Base-by-base conservation (phyloP, 2,888 invertebrate species). In the Isoperla grammatica region DNA sequence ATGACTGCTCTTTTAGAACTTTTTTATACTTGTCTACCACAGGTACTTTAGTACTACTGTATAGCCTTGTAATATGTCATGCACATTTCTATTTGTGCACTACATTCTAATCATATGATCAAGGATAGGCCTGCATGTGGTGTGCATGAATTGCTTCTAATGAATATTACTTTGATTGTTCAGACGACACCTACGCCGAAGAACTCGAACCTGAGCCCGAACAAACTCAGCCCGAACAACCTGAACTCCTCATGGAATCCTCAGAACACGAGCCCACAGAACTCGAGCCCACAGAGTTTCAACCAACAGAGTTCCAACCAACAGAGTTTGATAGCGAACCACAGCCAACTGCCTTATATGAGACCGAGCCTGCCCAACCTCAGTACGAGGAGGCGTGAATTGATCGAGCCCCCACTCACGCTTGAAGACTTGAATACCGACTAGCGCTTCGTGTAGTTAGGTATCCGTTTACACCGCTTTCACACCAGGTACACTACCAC, bases 361-460 rank as follows among this genome's bases (percentile, higher is more conserved):
- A 58, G 35, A 23, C 55, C 20, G 48, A 54, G 48, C 39, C 50
- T n/a, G 15, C 42, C 43, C 39, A 48, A 22, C 54, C 57, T 11
- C 61, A 61, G 29, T 61, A 61, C 22, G 48, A 53, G 50, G 59
- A 58, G 49, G 61, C 57, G 29, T 61, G 56, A 59, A 53, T 42
- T 39, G 50, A 48, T 22, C 20, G 35, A 54, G 37, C 53, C 50
- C 45, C 61, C 62, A 57, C 65, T 65, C 57, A 63, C 62, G 17
- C 59, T 65, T 22, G 62, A 65, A 64, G 65, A 65, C 60, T 60
- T 65, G 55, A 64, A 63, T 61, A 64, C 64, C 39, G 64, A 64
- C 58, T 29, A 53, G 63, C 60, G 65, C 63, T 6, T 29, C 29
- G 29, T 29, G 29, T 29, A 29, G 29, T 29, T 29, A 29, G 29